Percentiles rank a stretch among this genome's conserved stretches.
These are phyloP conservation scores for Aphelocoma californica DNA, from an alignment of 2,797 vertebrate genomes.

Conservation along the genomic window DNA sequence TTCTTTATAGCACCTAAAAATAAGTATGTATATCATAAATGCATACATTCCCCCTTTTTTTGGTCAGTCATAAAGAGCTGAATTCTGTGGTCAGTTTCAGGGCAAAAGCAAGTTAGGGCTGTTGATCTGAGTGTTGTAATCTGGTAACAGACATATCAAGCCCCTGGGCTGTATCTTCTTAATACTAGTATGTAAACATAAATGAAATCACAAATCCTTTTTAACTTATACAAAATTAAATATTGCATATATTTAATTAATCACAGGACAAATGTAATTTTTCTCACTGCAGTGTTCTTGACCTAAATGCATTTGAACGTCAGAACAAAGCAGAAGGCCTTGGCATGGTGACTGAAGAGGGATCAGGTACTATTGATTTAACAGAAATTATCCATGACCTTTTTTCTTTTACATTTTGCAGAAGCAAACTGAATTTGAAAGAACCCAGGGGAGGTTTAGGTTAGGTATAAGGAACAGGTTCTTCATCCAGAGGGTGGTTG, in stretches of 20 bases:
- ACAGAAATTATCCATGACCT: not conserved
- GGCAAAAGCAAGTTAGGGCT: not conserved
- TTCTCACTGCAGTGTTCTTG: slow-evolving; percentile 84
- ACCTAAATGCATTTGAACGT: slow-evolving; percentile 94
- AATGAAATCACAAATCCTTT: not conserved
- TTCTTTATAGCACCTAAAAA: not conserved
- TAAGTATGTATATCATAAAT: not conserved
- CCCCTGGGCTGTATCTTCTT: not conserved
- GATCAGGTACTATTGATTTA: slow-evolving; percentile 83
- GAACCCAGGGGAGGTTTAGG: not conserved
- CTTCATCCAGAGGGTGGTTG: not conserved
- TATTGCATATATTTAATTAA: not conserved
- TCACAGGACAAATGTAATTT: not conserved
- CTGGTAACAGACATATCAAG: not conserved
- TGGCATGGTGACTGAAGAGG: slow-evolving; percentile 97
- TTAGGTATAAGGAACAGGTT: not conserved
- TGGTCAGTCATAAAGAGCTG: not conserved
- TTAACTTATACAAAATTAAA: not conserved
- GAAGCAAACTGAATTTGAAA: not conserved
- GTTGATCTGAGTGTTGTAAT: not conserved
- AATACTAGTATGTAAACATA: not conserved
- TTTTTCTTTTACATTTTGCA: not conserved
- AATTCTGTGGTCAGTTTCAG: not conserved
- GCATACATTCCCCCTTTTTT: not conserved
- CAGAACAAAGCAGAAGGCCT: slow-evolving; percentile 98